phyloP scores from a whole-genome alignment of 2,888 invertebrate genomes.

The Omphaloscelis lunosa region DNA sequence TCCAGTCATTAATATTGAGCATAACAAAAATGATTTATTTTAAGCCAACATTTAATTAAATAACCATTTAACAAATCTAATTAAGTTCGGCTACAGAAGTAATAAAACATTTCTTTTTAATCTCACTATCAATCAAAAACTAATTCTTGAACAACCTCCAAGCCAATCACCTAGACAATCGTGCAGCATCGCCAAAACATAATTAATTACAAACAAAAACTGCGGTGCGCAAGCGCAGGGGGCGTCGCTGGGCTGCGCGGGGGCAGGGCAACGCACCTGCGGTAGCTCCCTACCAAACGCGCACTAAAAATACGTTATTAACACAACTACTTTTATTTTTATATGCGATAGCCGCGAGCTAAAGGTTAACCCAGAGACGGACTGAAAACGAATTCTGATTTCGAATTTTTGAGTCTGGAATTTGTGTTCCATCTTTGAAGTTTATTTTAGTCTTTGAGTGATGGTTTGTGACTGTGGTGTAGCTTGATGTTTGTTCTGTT shows the following conservation, averaged over 20 bases:
- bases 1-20: constrained; percentile 34
- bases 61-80: constrained; percentile 53
- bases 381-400: constrained; percentile 55
- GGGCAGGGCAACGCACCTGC: constrained; percentile 80
- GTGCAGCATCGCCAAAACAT: constrained; percentile 60
- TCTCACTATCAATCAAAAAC: constrained; percentile 53
- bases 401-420: constrained; percentile 29
- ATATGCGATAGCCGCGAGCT: constrained; percentile 88
- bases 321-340: constrained; percentile 89
- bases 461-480: neutral
- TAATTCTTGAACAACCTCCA: constrained; percentile 50
- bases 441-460: constrained; percentile 1
- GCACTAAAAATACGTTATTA: constrained; percentile 88
- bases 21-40: constrained; percentile 50
- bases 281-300: constrained; percentile 82
- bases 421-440: constrained; percentile 27
- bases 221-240: constrained; percentile 62
- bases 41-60: constrained; percentile 52
- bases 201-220: constrained; percentile 65
- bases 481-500: neutral
- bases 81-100: constrained; percentile 38
- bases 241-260: constrained; percentile 71
- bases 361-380: constrained; percentile 87
- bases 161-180: constrained; percentile 63
- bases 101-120: constrained; percentile 56